Percentiles rank a stretch among this genome's conserved stretches.
These are phyloP conservation scores for Rhinatrema bivittatum DNA, from an alignment of 2,797 vertebrate genomes.

Conservation along the genomic window DNA sequence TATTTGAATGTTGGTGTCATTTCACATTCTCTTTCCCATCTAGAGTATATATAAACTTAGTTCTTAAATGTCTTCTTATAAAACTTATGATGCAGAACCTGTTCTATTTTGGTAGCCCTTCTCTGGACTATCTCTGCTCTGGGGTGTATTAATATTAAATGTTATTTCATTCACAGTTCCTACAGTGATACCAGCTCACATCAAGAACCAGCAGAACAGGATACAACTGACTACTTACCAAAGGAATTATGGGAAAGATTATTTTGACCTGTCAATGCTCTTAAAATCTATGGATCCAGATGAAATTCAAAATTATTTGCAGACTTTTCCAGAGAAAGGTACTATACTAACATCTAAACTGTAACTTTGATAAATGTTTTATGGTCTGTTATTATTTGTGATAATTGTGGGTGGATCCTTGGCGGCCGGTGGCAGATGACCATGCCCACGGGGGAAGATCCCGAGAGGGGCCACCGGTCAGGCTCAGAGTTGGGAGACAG, in stretches of 20 bases:
- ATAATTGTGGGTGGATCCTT: too few relatives aligned
- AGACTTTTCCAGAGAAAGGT: slow-evolving; percentile 49
- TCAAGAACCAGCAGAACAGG: slow-evolving; percentile 38
- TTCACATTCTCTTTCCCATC: background rate
- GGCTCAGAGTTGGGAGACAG: too few relatives aligned
- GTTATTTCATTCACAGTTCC: too few relatives aligned
- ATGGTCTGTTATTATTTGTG: too few relatives aligned
- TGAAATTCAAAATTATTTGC: slow-evolving; percentile 44
- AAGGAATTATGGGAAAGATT: slow-evolving; percentile 50
- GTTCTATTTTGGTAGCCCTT: background rate
- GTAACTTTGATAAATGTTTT: too few relatives aligned
- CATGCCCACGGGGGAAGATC: too few relatives aligned
- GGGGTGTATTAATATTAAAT: too few relatives aligned
- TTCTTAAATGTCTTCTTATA: background rate
- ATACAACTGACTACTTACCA: slow-evolving; percentile 53
- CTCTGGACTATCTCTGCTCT: background rate
- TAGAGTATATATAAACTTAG: background rate
- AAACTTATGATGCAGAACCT: background rate
- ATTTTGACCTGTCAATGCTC: slow-evolving; percentile 34
- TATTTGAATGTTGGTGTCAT: too few relatives aligned
- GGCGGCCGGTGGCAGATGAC: too few relatives aligned
- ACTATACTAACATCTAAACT: too few relatives aligned
- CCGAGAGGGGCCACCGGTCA: too few relatives aligned
- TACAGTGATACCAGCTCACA: slow-evolving; percentile 43
- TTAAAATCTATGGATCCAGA: slow-evolving; percentile 42